Evolutionary conservation across 2,797 vertebrate species (phyloP), one percentile per base, ranked within the genome.

Genomic region (Hozukius guyotensis): DNA sequence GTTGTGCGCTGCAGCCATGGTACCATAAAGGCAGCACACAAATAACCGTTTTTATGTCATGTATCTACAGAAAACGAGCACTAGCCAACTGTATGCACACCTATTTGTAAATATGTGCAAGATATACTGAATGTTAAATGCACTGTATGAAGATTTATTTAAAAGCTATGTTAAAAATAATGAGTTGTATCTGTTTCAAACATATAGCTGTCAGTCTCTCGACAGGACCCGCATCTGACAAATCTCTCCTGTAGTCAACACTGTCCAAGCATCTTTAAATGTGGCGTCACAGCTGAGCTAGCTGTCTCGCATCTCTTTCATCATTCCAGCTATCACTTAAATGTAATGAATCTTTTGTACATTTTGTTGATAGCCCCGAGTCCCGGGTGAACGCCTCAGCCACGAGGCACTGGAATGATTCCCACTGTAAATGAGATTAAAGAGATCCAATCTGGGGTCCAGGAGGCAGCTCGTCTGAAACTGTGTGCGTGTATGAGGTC

Each of bases 21-120:
- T 77, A 71, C 65, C 84, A 65, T 34, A 66, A 80, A 80, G 29
- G 89, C 90, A 84, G 92, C 89, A 87, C 90, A 75, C 78, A 66
- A 77, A 55, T 32, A 78, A 75, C 52, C 2, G 61, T 90, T 91
- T 88, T 81, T 83, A 91, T 78, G 82, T 89, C 65, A 78, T 78
- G 80, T 84, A 88, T 80, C 79, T 32, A 78, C 82, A 85, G 78
- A 71, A 90, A 83, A 85, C 2, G 69, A 92, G 87, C 94, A 94
- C 92, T 91, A 86, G 89, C 88, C 91, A 88, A 93, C 80, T 92
- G 89, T 92, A 93, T 84, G 92, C 92, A 93, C 94, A 94, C 92
- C 80, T 64, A 42, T 90, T 90, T 94, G 93, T 93, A 94, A 92
- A 95, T 95, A 94, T 66, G 88, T 94, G 89, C 90, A 90, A 92